A percentile compares a stretch with the other conserved stretches of the same genome.
Conservation (phyloP, 2,888 invertebrate species). For the Chloroclysta siterata region DNA sequence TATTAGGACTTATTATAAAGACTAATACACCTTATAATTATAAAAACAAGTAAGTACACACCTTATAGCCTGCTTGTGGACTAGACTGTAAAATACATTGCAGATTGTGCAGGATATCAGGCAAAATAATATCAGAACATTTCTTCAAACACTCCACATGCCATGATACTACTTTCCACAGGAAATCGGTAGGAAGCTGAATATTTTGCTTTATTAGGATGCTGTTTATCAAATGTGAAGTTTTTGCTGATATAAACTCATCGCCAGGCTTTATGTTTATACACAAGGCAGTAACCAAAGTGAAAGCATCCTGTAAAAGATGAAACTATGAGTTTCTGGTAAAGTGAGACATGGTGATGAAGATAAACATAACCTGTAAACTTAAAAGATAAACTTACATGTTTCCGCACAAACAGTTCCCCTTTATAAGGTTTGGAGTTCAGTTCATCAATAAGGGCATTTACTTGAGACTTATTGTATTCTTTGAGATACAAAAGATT, state of each 20-base stretch:
- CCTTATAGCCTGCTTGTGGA: conserved; percentile 61
- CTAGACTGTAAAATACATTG: conserved; percentile 68
- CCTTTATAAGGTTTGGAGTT: conserved; percentile 86
- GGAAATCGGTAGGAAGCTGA: conserved; percentile 59
- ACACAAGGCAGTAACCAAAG: conserved; percentile 65
- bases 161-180: conserved; percentile 72
- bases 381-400: conserved; percentile 63
- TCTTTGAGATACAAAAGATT: conserved; percentile 67
- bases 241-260: conserved; percentile 82
- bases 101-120: conserved; percentile 74
- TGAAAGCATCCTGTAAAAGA: conserved; percentile 66
- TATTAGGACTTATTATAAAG: background rate
- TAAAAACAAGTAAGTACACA: conserved; percentile 32
- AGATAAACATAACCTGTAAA: conserved; percentile 40
- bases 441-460: conserved; percentile 85
- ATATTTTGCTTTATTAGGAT: conserved; percentile 84
- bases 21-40: conserved; percentile 12
- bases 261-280: conserved; percentile 75
- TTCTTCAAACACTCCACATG: conserved; percentile 70
- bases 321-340: background rate
- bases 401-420: conserved; percentile 71
- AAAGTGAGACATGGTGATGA: background rate
- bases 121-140: conserved; percentile 70
- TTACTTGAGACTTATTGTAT: conserved; percentile 78
- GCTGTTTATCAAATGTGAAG: conserved; percentile 83